Percentiles rank a stretch among this genome's conserved stretches.
These are phyloP conservation scores for Lithophane semibrunnea DNA, from an alignment of 2,888 invertebrate genomes.

Conservation along the genomic window DNA sequence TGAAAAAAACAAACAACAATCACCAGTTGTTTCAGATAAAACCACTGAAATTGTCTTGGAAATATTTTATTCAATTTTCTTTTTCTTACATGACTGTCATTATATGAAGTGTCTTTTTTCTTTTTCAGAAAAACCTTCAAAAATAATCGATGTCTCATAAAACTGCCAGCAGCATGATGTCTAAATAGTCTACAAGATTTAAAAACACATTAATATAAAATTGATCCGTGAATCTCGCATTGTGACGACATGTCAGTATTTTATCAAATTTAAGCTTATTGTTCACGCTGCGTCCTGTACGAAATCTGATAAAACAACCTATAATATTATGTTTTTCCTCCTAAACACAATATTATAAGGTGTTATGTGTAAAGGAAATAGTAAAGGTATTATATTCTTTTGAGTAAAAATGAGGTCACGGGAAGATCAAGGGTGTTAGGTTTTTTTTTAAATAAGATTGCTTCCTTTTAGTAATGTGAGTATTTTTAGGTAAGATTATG, in stretches of 20 bases:
- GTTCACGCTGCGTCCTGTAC: no score
- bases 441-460: neutral
- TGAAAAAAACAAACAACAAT: no score
- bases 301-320: neutral
- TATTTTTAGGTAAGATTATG: neutral
- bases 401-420: constrained; percentile 1
- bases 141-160: no score
- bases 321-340: constrained; percentile 6
- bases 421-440: constrained; percentile 9
- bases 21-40: no score
- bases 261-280: constrained; percentile 4
- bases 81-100: no score
- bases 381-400: constrained; percentile 6
- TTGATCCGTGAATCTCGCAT: neutral
- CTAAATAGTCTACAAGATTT: no score
- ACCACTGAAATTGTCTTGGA: no score
- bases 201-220: no score
- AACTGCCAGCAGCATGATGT: no score
- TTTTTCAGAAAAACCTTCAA: no score
- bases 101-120: no score
- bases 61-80: no score
- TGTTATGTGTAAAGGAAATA: neutral
- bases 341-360: neutral
- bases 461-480: neutral
- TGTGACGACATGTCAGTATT: neutral